phyloP scores from a whole-genome alignment of 2,113 vertebrate species.

The human region DNA sequence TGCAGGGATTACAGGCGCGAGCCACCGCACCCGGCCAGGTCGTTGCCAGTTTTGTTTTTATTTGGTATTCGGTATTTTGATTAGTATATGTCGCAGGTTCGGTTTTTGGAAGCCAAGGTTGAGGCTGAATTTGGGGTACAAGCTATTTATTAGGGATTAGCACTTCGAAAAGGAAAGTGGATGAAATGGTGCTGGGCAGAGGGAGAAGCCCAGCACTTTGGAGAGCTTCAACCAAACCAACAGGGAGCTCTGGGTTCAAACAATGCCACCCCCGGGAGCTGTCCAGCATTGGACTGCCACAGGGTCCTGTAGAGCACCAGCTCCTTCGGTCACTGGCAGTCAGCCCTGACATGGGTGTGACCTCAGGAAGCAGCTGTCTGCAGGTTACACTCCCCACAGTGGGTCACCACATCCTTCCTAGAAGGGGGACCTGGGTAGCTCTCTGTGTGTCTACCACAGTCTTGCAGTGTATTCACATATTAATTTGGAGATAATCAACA shows the following conservation, averaged over 20 bases:
- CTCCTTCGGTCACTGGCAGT: fast-evolving
- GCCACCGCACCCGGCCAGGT: background rate
- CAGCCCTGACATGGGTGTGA: background rate
- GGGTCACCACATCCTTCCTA: background rate
- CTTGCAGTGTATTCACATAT: background rate
- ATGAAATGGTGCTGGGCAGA: background rate
- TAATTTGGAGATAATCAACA: background rate
- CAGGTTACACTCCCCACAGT: background rate
- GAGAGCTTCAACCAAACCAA: background rate
- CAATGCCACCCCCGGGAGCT: background rate
- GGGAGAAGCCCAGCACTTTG: background rate
- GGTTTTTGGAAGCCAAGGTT: background rate
- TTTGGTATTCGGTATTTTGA: background rate
- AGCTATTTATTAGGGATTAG: background rate
- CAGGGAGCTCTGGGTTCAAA: background rate
- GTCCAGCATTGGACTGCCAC: background rate
- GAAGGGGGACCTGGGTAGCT: background rate
- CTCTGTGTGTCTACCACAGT: background rate
- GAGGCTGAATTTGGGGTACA: background rate
- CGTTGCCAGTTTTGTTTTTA: background rate
- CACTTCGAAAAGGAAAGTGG: background rate
- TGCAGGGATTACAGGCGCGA: too few relatives aligned
- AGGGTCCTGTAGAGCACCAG: background rate
- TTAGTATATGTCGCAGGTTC: background rate
- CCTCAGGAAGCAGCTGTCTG: background rate